Evolutionary conservation across 2,797 vertebrate genomes (phyloP).

Genomic region (Sparus aurata): DNA sequence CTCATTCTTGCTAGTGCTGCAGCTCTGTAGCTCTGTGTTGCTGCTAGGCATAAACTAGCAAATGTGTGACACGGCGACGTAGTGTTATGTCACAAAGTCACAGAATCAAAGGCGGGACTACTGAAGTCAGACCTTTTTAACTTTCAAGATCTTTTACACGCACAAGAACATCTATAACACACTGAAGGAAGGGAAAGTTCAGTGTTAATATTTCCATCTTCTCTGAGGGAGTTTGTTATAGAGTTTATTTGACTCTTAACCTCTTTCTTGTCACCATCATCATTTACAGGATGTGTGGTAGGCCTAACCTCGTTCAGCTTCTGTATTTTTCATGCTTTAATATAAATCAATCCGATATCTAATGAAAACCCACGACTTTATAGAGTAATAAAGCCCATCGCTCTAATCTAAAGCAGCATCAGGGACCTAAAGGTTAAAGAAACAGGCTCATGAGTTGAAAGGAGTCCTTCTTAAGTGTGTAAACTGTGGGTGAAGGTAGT

Average conservation of each 20-base stretch:
- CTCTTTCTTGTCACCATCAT: background rate
- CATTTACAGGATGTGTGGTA: background rate
- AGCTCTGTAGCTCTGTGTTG: too few species aligned
- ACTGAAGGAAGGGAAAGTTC: too few species aligned
- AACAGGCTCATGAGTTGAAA: background rate
- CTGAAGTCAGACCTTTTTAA: too few species aligned
- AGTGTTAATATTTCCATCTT: background rate
- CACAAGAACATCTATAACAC: too few species aligned
- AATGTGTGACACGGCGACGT: too few species aligned
- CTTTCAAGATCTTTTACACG: too few species aligned
- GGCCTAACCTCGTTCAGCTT: background rate
- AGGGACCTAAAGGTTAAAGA: background rate
- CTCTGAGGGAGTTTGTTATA: conserved; percentile 1
- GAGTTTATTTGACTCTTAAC: background rate
- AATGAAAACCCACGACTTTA: background rate
- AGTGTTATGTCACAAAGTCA: too few species aligned
- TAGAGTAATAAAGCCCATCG: background rate
- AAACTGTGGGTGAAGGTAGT: conserved; percentile 3
- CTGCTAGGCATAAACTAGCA: too few species aligned
- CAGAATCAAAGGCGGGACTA: too few species aligned
- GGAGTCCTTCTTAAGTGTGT: background rate
- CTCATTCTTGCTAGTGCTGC: too few species aligned
- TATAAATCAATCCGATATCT: background rate
- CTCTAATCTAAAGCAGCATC: background rate
- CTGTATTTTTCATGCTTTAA: conserved; percentile 1